phyloP scores from a whole-genome alignment of 2,797 vertebrate genomes.

The Sphenodon punctatus region DNA sequence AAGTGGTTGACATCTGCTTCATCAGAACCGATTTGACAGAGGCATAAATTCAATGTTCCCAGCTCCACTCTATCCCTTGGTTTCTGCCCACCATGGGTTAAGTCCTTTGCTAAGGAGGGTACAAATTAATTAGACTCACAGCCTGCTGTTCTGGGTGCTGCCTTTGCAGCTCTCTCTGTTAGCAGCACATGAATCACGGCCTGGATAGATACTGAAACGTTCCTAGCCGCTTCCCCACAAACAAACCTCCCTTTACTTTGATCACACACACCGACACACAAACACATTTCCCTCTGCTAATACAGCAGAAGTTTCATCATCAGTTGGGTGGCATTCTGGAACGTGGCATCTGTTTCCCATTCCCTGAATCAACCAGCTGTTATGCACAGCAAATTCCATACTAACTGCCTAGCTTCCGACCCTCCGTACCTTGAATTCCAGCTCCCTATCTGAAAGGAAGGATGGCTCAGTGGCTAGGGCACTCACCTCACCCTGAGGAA shows the following conservation, averaged over 20 bases:
- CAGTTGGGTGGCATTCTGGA: not conserved
- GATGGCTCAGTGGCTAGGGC: too few relatives aligned
- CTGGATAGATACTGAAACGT: conserved; percentile 29
- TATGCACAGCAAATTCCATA: too few relatives aligned
- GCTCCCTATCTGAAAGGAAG: too few relatives aligned
- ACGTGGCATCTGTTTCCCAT: not conserved
- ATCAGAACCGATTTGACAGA: too few relatives aligned
- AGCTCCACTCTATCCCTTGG: not conserved
- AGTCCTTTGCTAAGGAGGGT: not conserved
- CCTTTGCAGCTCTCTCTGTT: conserved; percentile 48
- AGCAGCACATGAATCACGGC: conserved; percentile 29
- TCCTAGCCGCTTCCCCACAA: not conserved
- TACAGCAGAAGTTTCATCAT: not conserved
- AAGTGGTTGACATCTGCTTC: too few relatives aligned
- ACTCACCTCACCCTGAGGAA: too few relatives aligned
- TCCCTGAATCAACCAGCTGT: not conserved
- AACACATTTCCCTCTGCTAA: not conserved
- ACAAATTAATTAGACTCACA: conserved; percentile 37
- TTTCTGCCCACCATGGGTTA: conserved; percentile 1
- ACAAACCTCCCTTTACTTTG: not conserved
- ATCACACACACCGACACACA: too few relatives aligned
- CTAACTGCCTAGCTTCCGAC: too few relatives aligned
- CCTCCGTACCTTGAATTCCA: too few relatives aligned
- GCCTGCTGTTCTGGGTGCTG: conserved; percentile 47
- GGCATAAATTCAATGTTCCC: too few relatives aligned